These are phyloP conservation scores for Eupithecia exiguata DNA, from an alignment of 2,888 invertebrate species.

Conservation along the genomic window DNA sequence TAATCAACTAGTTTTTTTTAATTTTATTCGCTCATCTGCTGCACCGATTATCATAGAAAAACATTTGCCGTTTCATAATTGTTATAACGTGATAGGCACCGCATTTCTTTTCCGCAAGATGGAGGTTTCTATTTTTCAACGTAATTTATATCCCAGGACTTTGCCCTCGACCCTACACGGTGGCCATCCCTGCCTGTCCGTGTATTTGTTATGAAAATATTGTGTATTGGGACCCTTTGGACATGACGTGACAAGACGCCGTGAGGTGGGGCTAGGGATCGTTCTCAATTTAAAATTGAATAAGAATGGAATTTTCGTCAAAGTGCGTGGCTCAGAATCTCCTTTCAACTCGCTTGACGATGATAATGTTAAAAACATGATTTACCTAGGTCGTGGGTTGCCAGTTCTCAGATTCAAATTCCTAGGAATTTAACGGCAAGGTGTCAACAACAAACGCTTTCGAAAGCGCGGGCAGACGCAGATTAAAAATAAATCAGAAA, in stretches of 20 bases:
- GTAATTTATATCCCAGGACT: constrained; percentile 13
- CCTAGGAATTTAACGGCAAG: no score
- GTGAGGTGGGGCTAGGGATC: constrained; percentile 11
- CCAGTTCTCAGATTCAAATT: background rate
- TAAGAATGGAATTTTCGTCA: background rate
- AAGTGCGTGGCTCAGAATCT: background rate
- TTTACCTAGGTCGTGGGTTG: background rate
- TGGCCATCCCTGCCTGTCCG: constrained; percentile 51
- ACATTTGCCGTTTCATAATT: no score
- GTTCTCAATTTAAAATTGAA: constrained; percentile 13
- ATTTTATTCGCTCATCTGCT: no score
- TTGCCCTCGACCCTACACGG: background rate
- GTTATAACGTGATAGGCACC: no score
- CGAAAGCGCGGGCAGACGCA: no score
- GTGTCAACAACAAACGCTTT: no score
- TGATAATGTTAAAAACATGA: background rate
- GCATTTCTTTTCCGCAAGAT: background rate
- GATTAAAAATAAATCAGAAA: no score
- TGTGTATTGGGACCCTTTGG: constrained; percentile 39
- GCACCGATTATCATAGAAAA: no score
- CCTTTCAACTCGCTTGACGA: background rate
- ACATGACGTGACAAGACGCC: constrained; percentile 23
- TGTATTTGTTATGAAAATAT: constrained; percentile 75
- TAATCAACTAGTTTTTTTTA: no score
- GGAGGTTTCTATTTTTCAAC: background rate